Evolutionary conservation across 1,140 invertebrate genomes (phyloP).

Genomic region (Varroa destructor): DNA sequence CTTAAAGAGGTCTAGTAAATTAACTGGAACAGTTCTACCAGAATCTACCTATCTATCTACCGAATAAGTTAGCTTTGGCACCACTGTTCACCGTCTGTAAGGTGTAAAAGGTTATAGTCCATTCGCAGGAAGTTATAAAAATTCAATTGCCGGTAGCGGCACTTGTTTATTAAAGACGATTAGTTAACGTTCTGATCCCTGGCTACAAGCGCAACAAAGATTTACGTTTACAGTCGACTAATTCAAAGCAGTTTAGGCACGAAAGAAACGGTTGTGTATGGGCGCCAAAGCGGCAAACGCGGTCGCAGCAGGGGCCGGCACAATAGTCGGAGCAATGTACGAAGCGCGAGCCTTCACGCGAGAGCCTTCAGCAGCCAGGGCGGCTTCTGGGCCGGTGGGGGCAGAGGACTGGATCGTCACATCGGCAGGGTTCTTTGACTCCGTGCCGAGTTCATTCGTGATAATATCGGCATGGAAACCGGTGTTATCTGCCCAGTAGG

Average conservation of each 20-base stretch:
- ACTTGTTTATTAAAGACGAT: too few relatives aligned
- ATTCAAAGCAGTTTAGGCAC: background rate
- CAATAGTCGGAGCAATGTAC: background rate
- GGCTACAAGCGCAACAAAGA: too few relatives aligned
- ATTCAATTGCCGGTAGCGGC: too few relatives aligned
- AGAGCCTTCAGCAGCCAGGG: slow-evolving; percentile 10
- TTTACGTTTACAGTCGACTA: too few relatives aligned
- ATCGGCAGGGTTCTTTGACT: slow-evolving; percentile 29
- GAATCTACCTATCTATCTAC: too few relatives aligned
- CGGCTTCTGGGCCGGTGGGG: slow-evolving; percentile 16
- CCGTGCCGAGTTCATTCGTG: slow-evolving; percentile 32
- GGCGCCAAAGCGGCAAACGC: slow-evolving; percentile 7
- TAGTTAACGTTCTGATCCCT: too few relatives aligned
- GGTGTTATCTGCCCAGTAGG: slow-evolving; percentile 30
- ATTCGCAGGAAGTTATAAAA: too few relatives aligned
- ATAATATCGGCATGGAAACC: slow-evolving; percentile 31
- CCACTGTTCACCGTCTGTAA: too few relatives aligned
- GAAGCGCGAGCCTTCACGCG: slow-evolving; percentile 10
- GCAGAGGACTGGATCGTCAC: slow-evolving; percentile 30
- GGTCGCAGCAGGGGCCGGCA: slow-evolving; percentile 9
- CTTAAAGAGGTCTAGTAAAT: too few relatives aligned
- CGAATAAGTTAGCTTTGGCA: too few relatives aligned
- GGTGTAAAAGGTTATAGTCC: too few relatives aligned
- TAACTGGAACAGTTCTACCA: too few relatives aligned
- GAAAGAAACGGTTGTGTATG: slow-evolving; percentile 22